Evolutionary conservation across 2,113 vertebrate species (phyloP).

Genomic region (Taurulus bubalis): DNA sequence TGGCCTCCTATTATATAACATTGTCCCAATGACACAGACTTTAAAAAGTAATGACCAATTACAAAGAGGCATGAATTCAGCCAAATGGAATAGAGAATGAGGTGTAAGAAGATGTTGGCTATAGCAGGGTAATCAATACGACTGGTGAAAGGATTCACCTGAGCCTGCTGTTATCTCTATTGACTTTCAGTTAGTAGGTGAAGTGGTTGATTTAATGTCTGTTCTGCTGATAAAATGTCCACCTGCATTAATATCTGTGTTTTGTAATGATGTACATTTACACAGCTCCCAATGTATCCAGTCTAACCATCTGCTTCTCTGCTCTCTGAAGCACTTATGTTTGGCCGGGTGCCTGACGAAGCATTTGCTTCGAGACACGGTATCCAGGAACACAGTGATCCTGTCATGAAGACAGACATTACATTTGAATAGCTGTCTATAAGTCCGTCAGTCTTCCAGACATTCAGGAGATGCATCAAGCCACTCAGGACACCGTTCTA

Average conservation of each 20-base stretch:
- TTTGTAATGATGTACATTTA: constrained; percentile 26
- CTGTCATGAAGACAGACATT: constrained; percentile 30
- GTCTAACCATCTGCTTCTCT: constrained; percentile 48
- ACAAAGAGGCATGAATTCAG: constrained; percentile 34
- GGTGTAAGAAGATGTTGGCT: not conserved
- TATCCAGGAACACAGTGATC: constrained; percentile 23
- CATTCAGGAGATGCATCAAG: constrained; percentile 25
- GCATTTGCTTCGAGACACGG: constrained; percentile 5
- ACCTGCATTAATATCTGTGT: constrained; percentile 11
- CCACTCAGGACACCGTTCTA: not conserved
- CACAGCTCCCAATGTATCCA: constrained; percentile 35
- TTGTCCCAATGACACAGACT: constrained; percentile 35
- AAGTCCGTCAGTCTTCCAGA: constrained; percentile 23
- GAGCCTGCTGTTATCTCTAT: constrained; percentile 3
- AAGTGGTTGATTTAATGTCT: no score
- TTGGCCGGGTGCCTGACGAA: constrained; percentile 37
- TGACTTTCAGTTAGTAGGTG: not conserved
- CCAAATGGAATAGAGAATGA: constrained; percentile 5
- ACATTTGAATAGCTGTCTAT: constrained; percentile 27
- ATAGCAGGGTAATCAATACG: constrained; percentile 35
- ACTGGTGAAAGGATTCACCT: constrained; percentile 6
- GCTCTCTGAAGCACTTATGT: constrained; percentile 29
- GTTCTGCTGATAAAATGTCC: no score
- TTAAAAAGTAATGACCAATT: constrained; percentile 55
- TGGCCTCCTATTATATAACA: constrained; percentile 45